Conservation (phyloP, 2,113 vertebrate species). For the Embiotoca jacksoni region DNA sequence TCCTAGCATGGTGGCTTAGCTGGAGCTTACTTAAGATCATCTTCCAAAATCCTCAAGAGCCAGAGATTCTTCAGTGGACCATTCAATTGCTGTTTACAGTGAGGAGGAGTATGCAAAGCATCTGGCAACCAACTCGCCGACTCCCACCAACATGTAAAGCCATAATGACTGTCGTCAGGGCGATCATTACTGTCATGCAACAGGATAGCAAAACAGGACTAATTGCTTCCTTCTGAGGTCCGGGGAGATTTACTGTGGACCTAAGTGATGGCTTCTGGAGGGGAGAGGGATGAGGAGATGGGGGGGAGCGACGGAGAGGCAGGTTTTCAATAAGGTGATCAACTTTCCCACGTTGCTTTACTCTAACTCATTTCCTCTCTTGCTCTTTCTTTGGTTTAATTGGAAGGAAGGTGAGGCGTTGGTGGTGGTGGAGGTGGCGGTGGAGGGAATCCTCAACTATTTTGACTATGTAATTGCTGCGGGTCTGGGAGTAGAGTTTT, state of each 20-base stretch:
- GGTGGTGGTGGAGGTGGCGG: neutral
- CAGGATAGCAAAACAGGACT: constrained; percentile 62
- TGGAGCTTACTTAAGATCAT: constrained; percentile 31
- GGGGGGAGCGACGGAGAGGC: constrained; percentile 4
- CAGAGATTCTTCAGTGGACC: neutral
- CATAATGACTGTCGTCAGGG: constrained; percentile 64
- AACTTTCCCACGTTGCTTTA: constrained; percentile 18
- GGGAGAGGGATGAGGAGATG: neutral
- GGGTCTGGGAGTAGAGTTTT: constrained; percentile 37
- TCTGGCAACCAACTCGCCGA: constrained; percentile 28
- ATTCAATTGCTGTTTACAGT: constrained; percentile 19
- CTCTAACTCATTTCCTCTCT: constrained; percentile 9
- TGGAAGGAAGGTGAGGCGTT: constrained; percentile 12
- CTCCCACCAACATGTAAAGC: constrained; percentile 40
- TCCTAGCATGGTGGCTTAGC: constrained; percentile 13
- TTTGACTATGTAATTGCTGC: constrained; percentile 59
- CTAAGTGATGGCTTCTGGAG: constrained; percentile 52
- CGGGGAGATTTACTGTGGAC: constrained; percentile 47
- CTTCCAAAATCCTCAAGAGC: constrained; percentile 24
- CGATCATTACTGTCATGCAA: constrained; percentile 66
- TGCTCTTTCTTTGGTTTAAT: constrained; percentile 39
- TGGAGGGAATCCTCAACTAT: constrained; percentile 40
- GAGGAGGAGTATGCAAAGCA: constrained; percentile 34
- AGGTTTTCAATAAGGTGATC: constrained; percentile 63
- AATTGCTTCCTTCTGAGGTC: constrained; percentile 66